Base-by-base conservation (phyloP, 2,888 invertebrate species). In the Lithosia quadra region DNA sequence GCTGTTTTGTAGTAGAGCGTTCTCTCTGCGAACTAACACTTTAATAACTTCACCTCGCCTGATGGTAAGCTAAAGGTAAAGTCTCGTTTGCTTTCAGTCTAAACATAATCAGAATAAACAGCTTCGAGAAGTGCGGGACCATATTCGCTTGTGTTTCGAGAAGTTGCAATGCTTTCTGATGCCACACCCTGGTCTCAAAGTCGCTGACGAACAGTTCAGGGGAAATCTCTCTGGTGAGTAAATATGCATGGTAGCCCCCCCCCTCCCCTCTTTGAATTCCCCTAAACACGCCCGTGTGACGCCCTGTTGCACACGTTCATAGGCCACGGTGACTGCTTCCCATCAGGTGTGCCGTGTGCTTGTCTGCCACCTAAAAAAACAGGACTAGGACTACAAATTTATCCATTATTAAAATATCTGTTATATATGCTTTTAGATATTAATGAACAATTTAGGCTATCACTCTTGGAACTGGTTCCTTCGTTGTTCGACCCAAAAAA, bases 141-240 rank as follows among this genome's bases (percentile, higher is more conserved):
- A 99, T 91, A 98, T 99, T 79, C 96, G 97, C 71, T 97, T 98
- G 5, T 99, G 99, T 92, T 99, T 99, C 92, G 96, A 97, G 66
- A 97, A 98, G 86, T 98, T 99, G 76, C 97, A 97, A 49, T 99
- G 99, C 90, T 99, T 98, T 92, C 95, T 99, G 71, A 97, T 99
- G 98, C 99, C 99, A n/a, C 99, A 99, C 95, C 99, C 99, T 0
- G 99, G 99, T 7, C 96, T 99, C 34, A 97, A 96, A 53, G 99
- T 99, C 66, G 99, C 98, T 43, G 98, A 98, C 95, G 99, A 98
- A 1, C 96, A 96, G 65, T 99, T 99, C 90, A 98, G 98, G 89
- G 99, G 99, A 28, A 96, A 97, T 88, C 95, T 99, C 22, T 94
- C 95, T 75, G 97, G 97, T 72, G 7, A 73, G 77, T 65, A 62